Percentiles rank a stretch among this genome's conserved stretches.
These are phyloP conservation scores for Aelia acuminata DNA, from an alignment of 2,888 invertebrate genomes.

Conservation along the genomic window DNA sequence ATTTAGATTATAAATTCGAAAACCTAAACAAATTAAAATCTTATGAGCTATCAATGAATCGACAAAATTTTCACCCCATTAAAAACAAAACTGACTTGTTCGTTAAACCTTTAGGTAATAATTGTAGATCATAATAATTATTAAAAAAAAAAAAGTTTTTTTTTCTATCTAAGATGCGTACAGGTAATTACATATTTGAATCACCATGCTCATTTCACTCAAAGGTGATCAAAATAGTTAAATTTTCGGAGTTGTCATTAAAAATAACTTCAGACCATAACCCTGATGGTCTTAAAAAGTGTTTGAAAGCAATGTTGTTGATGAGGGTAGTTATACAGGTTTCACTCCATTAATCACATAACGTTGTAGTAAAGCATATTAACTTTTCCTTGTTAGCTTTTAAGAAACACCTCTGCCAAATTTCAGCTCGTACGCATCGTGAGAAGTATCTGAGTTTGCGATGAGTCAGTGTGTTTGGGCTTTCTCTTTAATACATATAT, in stretches of 20 bases:
- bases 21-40: no score
- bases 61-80: no score
- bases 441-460: neutral
- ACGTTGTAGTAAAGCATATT: neutral
- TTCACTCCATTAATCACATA: neutral
- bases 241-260: neutral
- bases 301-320: neutral
- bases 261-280: neutral
- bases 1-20: no score
- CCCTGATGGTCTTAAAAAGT: neutral
- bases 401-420: neutral
- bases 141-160: no score
- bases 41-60: no score
- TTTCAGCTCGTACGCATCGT: neutral
- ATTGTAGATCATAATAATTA: no score
- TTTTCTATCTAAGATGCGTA: no score
- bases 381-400: neutral
- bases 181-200: no score
- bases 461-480: neutral
- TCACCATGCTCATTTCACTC: no score
- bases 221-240: no score
- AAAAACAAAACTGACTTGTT: no score
- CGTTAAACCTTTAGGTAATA: no score
- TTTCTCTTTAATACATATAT: conserved; percentile 14
- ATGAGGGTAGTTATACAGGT: neutral